Evolutionary conservation across 2,113 vertebrate genomes (phyloP).

Genomic region (Ptychochromis oligacanthus): DNA sequence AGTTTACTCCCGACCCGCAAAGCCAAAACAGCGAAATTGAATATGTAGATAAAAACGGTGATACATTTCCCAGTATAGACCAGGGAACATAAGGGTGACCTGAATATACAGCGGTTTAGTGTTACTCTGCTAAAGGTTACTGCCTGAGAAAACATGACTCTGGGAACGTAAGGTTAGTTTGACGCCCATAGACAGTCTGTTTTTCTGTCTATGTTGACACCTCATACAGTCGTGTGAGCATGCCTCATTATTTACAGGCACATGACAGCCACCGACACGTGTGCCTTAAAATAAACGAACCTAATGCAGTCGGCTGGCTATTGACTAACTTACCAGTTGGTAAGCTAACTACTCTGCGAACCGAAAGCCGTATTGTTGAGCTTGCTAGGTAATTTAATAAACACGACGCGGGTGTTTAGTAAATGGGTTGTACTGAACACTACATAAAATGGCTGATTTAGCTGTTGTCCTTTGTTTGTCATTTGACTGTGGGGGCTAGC

Average conservation of each 20-base stretch:
- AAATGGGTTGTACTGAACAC: not conserved
- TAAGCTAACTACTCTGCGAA: not conserved
- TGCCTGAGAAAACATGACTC: not conserved
- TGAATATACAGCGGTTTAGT: too few species aligned
- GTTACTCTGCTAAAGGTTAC: not conserved
- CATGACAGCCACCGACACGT: constrained; percentile 15
- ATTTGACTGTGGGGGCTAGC: constrained; percentile 20
- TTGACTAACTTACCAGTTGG: not conserved
- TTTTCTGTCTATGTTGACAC: too few species aligned
- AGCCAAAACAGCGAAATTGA: not conserved
- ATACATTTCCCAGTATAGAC: not conserved
- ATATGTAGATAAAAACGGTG: not conserved
- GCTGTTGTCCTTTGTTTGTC: constrained; percentile 44
- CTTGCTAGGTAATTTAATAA: not conserved
- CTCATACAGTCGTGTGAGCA: not conserved
- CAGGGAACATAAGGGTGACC: not conserved
- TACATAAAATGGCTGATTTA: constrained; percentile 29
- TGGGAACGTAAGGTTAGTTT: not conserved
- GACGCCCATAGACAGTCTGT: too few species aligned
- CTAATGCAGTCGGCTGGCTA: constrained; percentile 1
- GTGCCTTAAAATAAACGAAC: constrained; percentile 33
- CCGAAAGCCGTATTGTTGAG: not conserved
- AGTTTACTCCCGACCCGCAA: not conserved
- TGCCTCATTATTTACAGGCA: not conserved
- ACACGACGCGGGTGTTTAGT: not conserved